A percentile compares a stretch with the other conserved stretches of the same genome.
Evolutionary conservation across 2,113 vertebrate genomes (phyloP).

Genomic region (Cyphomyrus discorhynchus): DNA sequence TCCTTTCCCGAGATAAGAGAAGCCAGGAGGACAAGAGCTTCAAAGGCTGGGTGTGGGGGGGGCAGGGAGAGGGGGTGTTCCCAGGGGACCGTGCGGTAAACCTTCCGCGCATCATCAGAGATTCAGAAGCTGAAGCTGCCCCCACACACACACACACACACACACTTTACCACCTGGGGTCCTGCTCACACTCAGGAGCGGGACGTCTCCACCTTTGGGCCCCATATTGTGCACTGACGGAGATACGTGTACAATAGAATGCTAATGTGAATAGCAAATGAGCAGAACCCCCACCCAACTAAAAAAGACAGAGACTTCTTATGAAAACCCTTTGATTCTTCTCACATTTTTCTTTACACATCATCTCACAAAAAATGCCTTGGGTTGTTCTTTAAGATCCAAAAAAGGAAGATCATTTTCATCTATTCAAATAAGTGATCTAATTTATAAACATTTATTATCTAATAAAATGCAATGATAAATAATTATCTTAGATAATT

Average conservation of each 20-base stretch:
- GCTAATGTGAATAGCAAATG: constrained; percentile 59
- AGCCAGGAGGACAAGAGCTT: constrained; percentile 85
- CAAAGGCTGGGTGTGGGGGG: constrained; percentile 69
- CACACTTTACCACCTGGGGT: constrained; percentile 47
- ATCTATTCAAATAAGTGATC: neutral
- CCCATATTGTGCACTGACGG: constrained; percentile 48
- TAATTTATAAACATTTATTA: neutral
- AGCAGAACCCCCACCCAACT: constrained; percentile 44
- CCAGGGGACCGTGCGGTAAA: constrained; percentile 67
- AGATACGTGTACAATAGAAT: constrained; percentile 54
- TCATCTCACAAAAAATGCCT: neutral
- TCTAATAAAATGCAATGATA: neutral
- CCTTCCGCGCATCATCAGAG: constrained; percentile 73
- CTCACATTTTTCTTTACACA: neutral
- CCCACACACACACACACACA: constrained; percentile 31
- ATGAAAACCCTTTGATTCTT: constrained; percentile 3
- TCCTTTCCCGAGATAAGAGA: constrained; percentile 82
- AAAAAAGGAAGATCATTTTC: neutral
- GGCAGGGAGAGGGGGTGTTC: constrained; percentile 52
- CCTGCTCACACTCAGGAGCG: constrained; percentile 34
- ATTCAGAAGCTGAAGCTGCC: constrained; percentile 57
- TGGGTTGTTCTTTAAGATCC: neutral
- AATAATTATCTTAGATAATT: neutral
- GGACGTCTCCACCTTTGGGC: constrained; percentile 47
- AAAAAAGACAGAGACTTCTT: constrained; percentile 27